Base-by-base conservation (phyloP, 2,888 invertebrate species). In the Micropterix aruncella region DNA sequence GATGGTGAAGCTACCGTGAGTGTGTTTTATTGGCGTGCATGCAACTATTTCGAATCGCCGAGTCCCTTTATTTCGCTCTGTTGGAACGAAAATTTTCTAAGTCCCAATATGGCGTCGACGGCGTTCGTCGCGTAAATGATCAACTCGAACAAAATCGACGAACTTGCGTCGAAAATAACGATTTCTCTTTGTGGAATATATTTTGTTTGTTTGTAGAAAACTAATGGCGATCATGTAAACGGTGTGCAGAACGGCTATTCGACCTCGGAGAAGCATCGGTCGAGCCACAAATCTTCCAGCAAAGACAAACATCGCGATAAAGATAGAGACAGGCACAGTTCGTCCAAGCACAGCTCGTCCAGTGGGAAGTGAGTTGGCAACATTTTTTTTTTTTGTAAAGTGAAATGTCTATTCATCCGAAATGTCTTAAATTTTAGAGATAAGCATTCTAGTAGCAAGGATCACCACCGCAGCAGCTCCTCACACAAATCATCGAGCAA, bases 31-130 rank as follows among this genome's bases (percentile, higher is more conserved):
- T 12, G 12, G 7, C 12, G 27, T 27, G 17, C n/a, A n/a, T n/a
- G n/a, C n/a, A n/a, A n/a, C 17, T 40, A 17, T 17, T 16, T 19
- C 36, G n/a, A 18, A 19, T 36, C 18, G 42, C 50, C 56, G 53
- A 7, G 44, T 44, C 51, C 53, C 53, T 12, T 27, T 27, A 27
- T 27, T 71, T 66, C 69, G 66, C 72, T 75, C 63, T 67, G 60
- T 60, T 61, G 60, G 62, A 62, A 60, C 70, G 66, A 67, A 70
- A 69, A 60, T 70, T 71, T 71, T 70, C 70, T 70, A 84, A 84
- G 83, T 84, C 83, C 82, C 80, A 84, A 84, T 81, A 86, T 85
- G 85, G 85, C 85, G 85, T 80, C 83, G 78, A 75, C 74, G n/a
- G n/a, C n/a, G n/a, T n/a, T n/a, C n/a, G n/a, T n/a, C n/a, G n/a